Evolutionary conservation across 2,888 invertebrate genomes (phyloP).

Genomic region (Euzophera pinguis): DNA sequence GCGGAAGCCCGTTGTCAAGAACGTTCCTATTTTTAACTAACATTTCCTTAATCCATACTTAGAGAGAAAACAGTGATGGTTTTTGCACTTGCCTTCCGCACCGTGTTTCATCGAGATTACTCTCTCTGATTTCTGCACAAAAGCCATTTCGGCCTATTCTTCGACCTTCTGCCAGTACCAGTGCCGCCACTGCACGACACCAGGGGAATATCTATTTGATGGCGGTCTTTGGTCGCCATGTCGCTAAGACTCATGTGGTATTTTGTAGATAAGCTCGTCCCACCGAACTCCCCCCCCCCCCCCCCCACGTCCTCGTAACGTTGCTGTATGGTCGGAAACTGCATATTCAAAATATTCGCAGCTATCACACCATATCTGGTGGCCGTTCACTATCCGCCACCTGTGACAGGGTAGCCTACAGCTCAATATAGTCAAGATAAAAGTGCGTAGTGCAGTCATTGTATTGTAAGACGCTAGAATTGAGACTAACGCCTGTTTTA

Average conservation of each 20-base stretch:
- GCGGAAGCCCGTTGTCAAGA: no score
- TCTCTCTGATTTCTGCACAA: background rate
- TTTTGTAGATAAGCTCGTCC: constrained; percentile 12
- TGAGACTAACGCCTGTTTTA: no score
- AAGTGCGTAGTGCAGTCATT: no score
- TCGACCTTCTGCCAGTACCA: background rate
- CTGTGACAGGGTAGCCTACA: constrained; percentile 14
- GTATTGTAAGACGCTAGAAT: no score
- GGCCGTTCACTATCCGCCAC: constrained; percentile 12
- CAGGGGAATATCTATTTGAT: constrained; percentile 10
- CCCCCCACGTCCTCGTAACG: constrained; percentile 5
- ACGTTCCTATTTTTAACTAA: no score
- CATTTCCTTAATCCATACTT: no score
- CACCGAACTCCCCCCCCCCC: constrained; percentile 10
- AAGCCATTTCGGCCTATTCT: background rate
- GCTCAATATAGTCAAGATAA: no score
- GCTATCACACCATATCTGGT: constrained; percentile 17
- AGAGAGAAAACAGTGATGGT: no score
- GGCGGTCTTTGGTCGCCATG: constrained; percentile 17
- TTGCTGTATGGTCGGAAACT: constrained; percentile 18
- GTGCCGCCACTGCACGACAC: background rate
- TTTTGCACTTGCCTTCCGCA: background rate
- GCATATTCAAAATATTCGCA: constrained; percentile 19
- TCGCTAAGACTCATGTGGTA: constrained; percentile 10
- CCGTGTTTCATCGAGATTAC: background rate